A percentile compares a stretch with the other conserved stretches of the same genome.
Evolutionary conservation across 2,888 invertebrate genomes (phyloP).

Genomic region (Spicauda simplicius): DNA sequence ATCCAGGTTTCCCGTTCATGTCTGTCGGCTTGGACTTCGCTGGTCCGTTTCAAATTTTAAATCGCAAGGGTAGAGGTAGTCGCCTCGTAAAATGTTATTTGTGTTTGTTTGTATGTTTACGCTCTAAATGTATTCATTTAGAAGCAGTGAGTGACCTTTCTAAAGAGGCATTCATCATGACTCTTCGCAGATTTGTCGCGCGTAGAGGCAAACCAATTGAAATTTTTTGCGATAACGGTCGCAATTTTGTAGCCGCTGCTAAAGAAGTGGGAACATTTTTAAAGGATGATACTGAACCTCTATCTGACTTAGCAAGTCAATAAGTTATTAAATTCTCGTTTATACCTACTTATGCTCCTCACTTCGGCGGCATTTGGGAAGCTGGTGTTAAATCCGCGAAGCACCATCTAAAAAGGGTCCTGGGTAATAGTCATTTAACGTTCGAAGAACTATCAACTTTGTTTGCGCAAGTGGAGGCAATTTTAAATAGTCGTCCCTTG

Average conservation of each 20-base stretch:
- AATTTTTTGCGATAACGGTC: slow-evolving; percentile 49
- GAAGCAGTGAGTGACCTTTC: slow-evolving; percentile 41
- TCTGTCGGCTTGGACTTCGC: slow-evolving; percentile 14
- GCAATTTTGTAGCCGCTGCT: slow-evolving; percentile 37
- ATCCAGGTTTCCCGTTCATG: slow-evolving; percentile 5
- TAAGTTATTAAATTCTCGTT: slow-evolving; percentile 40
- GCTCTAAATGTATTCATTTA: slow-evolving; percentile 13
- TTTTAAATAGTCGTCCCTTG: slow-evolving; percentile 32
- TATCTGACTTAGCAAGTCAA: slow-evolving; percentile 36
- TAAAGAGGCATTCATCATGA: slow-evolving; percentile 46
- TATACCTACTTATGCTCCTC: slow-evolving; percentile 40
- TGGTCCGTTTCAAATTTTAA: slow-evolving; percentile 13
- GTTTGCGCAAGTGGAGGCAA: slow-evolving; percentile 33
- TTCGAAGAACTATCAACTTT: slow-evolving; percentile 28
- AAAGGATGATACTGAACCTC: slow-evolving; percentile 11
- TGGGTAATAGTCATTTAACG: slow-evolving; percentile 24
- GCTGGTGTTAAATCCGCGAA: slow-evolving; percentile 38
- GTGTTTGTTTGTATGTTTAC: slow-evolving; percentile 7
- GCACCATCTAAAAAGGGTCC: slow-evolving; percentile 23
- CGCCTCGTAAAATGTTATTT: slow-evolving; percentile 8
- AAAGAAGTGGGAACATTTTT: slow-evolving; percentile 37
- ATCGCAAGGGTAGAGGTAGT: slow-evolving; percentile 4
- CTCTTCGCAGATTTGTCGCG: slow-evolving; percentile 47
- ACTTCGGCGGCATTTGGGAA: slow-evolving; percentile 41
- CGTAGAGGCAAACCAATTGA: slow-evolving; percentile 48